Percentiles rank a stretch among this genome's conserved stretches.
Conservation (phyloP, 2,113 vertebrate species). For the Asarcornis scutulata region DNA sequence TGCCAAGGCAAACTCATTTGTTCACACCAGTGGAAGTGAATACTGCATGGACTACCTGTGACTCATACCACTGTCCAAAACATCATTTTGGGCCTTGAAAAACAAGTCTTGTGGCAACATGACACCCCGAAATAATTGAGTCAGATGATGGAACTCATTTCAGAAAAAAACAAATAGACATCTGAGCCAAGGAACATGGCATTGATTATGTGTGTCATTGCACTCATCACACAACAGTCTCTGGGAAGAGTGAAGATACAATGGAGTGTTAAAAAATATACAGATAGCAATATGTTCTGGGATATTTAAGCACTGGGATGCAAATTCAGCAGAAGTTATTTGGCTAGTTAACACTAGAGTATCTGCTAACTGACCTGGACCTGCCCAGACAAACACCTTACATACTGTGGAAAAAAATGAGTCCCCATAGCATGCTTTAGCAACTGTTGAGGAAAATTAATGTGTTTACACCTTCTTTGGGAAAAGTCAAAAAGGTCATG, state of each 20-base stretch:
- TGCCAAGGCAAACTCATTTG: not conserved
- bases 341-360: not conserved
- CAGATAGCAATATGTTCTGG: not conserved
- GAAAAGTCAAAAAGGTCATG: not conserved
- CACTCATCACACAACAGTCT: not conserved
- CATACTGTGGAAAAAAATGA: rapidly evolving
- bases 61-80: not conserved
- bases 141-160: not conserved
- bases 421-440: rapidly evolving
- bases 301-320: not conserved
- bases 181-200: not conserved
- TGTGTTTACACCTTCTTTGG: not conserved
- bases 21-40: not conserved
- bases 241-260: not conserved
- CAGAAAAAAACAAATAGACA: not conserved
- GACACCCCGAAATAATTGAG: not conserved
- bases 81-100: not conserved
- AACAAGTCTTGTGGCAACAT: not conserved
- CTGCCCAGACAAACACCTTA: not conserved
- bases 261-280: not conserved
- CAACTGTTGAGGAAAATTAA: not conserved
- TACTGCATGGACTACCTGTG: rapidly evolving
- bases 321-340: not conserved
- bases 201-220: not conserved
- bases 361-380: not conserved